A percentile compares a stretch with the other conserved stretches of the same genome.
These are phyloP conservation scores for Chymomyza caudatula DNA, from an alignment of 2,888 invertebrate genomes.

Conservation along the genomic window DNA sequence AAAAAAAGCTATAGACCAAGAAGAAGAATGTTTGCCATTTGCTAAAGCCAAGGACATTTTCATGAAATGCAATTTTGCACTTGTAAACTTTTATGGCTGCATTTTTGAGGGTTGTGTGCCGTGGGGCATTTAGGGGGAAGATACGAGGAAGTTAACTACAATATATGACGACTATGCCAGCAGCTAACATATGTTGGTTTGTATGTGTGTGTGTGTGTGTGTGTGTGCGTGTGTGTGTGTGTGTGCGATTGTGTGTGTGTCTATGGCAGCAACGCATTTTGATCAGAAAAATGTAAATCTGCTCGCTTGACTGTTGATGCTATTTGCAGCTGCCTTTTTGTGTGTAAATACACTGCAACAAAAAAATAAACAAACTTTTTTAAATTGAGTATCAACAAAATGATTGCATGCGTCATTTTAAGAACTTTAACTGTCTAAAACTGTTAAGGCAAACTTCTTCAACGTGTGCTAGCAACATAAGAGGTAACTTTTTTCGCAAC, in stretches of 20 bases:
- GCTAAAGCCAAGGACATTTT: constrained; percentile 64
- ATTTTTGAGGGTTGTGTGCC: constrained; percentile 1
- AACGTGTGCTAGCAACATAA: too few species aligned
- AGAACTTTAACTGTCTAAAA: background rate
- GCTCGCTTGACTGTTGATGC: constrained; percentile 59
- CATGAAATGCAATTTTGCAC: constrained; percentile 71
- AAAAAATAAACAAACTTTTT: background rate
- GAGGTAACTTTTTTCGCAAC: too few species aligned
- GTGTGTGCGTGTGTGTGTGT: constrained; percentile 9
- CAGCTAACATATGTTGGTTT: too few species aligned
- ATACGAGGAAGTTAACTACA: background rate
- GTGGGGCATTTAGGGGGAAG: background rate
- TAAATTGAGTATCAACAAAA: background rate
- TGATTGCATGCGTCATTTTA: background rate
- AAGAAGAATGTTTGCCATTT: constrained; percentile 6
- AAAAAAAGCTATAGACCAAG: background rate
- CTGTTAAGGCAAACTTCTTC: background rate
- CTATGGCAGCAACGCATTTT: constrained; percentile 33
- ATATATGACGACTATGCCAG: background rate
- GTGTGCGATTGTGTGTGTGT: background rate
- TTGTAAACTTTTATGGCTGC: constrained; percentile 68
- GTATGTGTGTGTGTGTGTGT: background rate
- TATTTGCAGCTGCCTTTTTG: constrained; percentile 9
- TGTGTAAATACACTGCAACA: background rate
- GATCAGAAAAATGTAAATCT: constrained; percentile 66